Evolutionary conservation across 2,888 invertebrate genomes (phyloP).

Genomic region (Machimus rusticus): DNA sequence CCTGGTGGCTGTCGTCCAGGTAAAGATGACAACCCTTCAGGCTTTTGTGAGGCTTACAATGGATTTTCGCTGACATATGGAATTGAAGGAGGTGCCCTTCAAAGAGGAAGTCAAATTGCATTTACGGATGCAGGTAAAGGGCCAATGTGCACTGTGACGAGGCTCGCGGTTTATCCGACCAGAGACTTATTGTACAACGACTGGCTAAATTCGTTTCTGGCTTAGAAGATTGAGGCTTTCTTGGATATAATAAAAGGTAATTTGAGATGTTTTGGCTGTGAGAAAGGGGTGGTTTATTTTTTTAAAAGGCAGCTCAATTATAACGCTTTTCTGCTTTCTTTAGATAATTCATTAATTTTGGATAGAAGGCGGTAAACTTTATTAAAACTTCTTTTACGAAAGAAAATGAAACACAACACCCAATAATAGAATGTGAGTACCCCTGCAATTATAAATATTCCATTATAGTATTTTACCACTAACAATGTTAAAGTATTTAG

Average conservation of each 20-base stretch:
- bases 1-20: conserved; percentile 29
- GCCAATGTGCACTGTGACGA: neutral
- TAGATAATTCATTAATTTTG: neutral
- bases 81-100: neutral
- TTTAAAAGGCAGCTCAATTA: neutral
- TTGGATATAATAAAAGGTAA: neutral
- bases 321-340: neutral
- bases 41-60: conserved; percentile 24
- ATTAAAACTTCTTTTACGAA: neutral
- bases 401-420: too few relatives aligned
- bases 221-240: neutral
- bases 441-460: too few relatives aligned
- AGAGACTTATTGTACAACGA: neutral
- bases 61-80: conserved; percentile 39
- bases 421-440: too few relatives aligned
- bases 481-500: too few relatives aligned
- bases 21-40: conserved; percentile 37
- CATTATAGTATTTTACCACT: too few relatives aligned
- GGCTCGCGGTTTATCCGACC: neutral
- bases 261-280: neutral
- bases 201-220: neutral
- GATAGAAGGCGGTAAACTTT: neutral
- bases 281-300: conserved; percentile 26
- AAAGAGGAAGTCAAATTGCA: conserved; percentile 40
- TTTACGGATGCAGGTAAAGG: conserved; percentile 12